A percentile compares a stretch with the other conserved stretches of the same genome.
Conservation (phyloP, 2,888 invertebrate species). For the Harpagoxenus sublaevis region DNA sequence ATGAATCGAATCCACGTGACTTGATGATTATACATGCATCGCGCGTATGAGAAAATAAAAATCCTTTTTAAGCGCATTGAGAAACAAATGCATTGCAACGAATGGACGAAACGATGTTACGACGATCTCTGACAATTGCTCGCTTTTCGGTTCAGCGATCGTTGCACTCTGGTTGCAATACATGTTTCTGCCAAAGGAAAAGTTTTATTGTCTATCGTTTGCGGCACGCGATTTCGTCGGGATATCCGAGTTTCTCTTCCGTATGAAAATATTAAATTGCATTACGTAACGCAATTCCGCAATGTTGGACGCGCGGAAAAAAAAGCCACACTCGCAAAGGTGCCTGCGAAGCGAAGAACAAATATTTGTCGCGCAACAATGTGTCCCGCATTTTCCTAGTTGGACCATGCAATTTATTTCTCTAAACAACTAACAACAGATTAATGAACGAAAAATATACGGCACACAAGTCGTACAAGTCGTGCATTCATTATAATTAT, state of each 20-base stretch:
- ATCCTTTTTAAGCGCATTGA: constrained; percentile 9
- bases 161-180: constrained; percentile 25
- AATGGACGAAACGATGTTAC: background rate
- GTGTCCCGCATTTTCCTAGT: background rate
- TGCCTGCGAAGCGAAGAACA: background rate
- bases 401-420: constrained; percentile 6
- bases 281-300: constrained; percentile 38
- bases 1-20: background rate
- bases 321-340: background rate
- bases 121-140: constrained; percentile 13
- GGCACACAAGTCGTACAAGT: background rate
- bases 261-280: constrained; percentile 32
- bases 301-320: constrained; percentile 5
- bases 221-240: background rate
- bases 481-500: constrained; percentile 4
- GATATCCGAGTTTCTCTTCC: background rate
- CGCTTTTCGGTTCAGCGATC: background rate
- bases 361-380: constrained; percentile 30
- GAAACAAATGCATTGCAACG: background rate
- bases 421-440: background rate
- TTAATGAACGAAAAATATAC: constrained; percentile 4
- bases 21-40: background rate
- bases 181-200: constrained; percentile 20
- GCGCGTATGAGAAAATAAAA: background rate
- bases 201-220: constrained; percentile 21